phyloP scores from a whole-genome alignment of 2,797 vertebrate genomes.

The Notamacropus eugenii region DNA sequence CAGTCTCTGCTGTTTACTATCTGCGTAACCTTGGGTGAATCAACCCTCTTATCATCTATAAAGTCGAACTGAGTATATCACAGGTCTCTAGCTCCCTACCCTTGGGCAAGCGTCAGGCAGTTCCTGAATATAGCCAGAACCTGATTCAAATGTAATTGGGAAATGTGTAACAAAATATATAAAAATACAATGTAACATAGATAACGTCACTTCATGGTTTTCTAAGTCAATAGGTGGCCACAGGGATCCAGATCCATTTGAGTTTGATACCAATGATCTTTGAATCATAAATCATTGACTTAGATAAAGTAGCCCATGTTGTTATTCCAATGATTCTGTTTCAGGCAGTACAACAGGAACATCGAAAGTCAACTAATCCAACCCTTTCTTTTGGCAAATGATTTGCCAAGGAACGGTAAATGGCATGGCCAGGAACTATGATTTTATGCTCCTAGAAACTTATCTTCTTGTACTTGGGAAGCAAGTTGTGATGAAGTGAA shows the following conservation, averaged over 20 bases:
- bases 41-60: neutral
- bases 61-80: neutral
- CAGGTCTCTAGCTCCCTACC: neutral
- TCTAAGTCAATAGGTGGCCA: neutral
- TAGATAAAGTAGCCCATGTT: neutral
- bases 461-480: neutral
- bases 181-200: neutral
- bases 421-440: neutral
- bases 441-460: neutral
- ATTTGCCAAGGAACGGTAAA: neutral
- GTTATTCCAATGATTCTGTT: neutral
- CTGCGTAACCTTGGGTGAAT: neutral
- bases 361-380: neutral
- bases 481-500: neutral
- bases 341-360: neutral
- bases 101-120: neutral
- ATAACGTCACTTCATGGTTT: neutral
- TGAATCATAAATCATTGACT: neutral
- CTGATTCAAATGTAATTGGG: neutral
- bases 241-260: neutral
- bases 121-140: neutral
- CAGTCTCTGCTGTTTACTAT: neutral
- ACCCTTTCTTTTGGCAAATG: neutral
- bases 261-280: neutral
- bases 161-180: neutral